These are phyloP conservation scores for Drosophila neonasuta DNA, from an alignment of 2,888 invertebrate species.

Conservation along the genomic window DNA sequence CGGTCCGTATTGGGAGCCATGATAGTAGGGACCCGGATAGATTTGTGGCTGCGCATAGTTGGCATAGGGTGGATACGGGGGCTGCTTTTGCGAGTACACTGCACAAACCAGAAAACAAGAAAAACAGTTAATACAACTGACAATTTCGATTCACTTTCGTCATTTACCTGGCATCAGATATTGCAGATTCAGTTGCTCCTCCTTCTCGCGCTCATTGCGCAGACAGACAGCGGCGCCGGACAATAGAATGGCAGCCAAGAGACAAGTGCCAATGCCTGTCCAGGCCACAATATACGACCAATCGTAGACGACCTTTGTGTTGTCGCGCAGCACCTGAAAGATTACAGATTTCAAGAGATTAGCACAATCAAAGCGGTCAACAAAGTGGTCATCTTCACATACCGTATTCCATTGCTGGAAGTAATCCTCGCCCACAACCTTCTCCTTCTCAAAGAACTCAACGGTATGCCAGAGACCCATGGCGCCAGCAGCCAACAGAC, in stretches of 20 bases:
- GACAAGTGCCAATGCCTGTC: conserved; percentile 96
- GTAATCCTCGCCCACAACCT: conserved; percentile 95
- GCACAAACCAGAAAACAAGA: conserved; percentile 54
- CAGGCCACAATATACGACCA: conserved; percentile 99
- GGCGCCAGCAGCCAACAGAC: conserved; percentile 94
- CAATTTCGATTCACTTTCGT: too few species aligned
- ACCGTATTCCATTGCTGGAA: conserved; percentile 96
- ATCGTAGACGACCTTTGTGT: conserved; percentile 93
- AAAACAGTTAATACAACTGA: background rate
- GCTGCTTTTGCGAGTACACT: conserved; percentile 98
- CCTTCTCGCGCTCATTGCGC: conserved; percentile 95
- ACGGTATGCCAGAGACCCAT: conserved; percentile 99
- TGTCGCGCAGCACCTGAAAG: conserved; percentile 90
- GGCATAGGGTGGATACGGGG: conserved; percentile 90
- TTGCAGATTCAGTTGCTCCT: conserved; percentile 98
- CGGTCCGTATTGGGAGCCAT: conserved; percentile 95
- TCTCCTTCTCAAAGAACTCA: conserved; percentile 97
- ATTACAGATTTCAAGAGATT: background rate
- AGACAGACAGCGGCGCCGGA: conserved; percentile 97
- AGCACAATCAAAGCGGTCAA: background rate
- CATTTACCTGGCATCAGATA: conserved; percentile 96
- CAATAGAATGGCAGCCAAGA: conserved; percentile 95
- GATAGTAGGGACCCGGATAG: conserved; percentile 94
- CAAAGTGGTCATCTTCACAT: conserved; percentile 73
- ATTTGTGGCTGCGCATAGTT: conserved; percentile 92